phyloP scores from a whole-genome alignment of 1,140 invertebrate genomes.

The Papilio dardanus region DNA sequence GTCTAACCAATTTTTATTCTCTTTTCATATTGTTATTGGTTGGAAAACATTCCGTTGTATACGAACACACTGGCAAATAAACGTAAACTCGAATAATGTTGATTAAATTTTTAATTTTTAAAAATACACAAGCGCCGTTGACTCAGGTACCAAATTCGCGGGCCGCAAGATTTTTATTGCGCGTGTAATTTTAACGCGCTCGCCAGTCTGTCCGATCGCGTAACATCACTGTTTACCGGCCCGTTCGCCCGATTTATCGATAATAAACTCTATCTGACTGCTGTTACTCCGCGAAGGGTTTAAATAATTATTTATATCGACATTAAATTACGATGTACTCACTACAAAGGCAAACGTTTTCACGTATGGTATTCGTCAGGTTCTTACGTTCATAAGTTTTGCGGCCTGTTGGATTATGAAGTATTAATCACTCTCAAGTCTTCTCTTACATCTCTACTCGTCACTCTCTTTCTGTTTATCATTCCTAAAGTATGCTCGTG shows the following conservation, averaged over 20 bases:
- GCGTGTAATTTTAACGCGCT: conserved; percentile 42
- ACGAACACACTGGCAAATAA: not conserved
- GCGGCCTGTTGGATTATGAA: no score
- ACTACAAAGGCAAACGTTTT: not conserved
- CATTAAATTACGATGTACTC: conserved; percentile 17
- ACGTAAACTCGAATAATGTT: not conserved
- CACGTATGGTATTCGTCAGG: not conserved
- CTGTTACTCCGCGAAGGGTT: conserved; percentile 9
- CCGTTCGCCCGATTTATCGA: conserved; percentile 50
- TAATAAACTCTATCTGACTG: conserved; percentile 44
- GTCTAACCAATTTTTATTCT: not conserved
- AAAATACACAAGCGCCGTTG: conserved; percentile 13
- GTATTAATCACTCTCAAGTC: no score
- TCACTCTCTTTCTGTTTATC: not conserved
- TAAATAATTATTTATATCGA: conserved; percentile 19
- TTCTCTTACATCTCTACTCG: no score
- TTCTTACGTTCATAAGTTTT: not conserved
- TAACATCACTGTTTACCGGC: conserved; percentile 40
- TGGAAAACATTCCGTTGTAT: not conserved
- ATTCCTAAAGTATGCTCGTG: no score
- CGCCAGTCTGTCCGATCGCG: conserved; percentile 37
- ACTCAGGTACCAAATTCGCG: conserved; percentile 12
- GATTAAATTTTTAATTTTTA: conserved; percentile 11
- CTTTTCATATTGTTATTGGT: not conserved
- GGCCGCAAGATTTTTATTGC: conserved; percentile 46